phyloP scores from a whole-genome alignment of 37 sponge, comb jelly and placozoan species.

The Beroe ovata region DNA sequence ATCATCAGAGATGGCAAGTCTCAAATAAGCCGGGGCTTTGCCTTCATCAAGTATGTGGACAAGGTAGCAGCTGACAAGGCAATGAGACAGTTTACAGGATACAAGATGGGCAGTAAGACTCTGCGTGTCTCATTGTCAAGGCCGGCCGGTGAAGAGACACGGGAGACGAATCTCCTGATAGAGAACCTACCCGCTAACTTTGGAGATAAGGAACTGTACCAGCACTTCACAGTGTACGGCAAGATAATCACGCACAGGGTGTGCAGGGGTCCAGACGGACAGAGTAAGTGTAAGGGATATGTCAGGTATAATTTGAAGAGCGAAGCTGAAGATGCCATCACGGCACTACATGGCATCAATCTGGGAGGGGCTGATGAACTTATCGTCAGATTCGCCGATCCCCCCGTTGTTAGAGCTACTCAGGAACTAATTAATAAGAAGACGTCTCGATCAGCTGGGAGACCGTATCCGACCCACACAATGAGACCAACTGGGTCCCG shows the following conservation, averaged over 20 bases:
- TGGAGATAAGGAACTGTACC: background rate
- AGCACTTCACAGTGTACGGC: conserved; percentile 51
- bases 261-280: background rate
- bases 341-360: conserved; percentile 33
- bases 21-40: conserved; percentile 65
- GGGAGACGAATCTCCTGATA: conserved; percentile 47
- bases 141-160: conserved; percentile 38
- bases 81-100: conserved; percentile 26
- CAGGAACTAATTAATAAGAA: conserved; percentile 47
- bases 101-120: conserved; percentile 55
- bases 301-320: conserved; percentile 52
- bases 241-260: conserved; percentile 37
- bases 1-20: conserved; percentile 57
- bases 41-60: conserved; percentile 34
- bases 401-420: conserved; percentile 29
- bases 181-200: conserved; percentile 13
- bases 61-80: conserved; percentile 23
- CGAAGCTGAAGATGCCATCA: conserved; percentile 55
- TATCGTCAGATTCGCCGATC: conserved; percentile 49
- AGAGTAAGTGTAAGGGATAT: background rate
- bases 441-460: background rate
- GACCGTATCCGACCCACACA: background rate
- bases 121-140: conserved; percentile 38
- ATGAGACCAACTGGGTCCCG: background rate
- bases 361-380: conserved; percentile 18